phyloP scores from a whole-genome alignment of 2,113 vertebrate species.

The Blennius ocellaris region DNA sequence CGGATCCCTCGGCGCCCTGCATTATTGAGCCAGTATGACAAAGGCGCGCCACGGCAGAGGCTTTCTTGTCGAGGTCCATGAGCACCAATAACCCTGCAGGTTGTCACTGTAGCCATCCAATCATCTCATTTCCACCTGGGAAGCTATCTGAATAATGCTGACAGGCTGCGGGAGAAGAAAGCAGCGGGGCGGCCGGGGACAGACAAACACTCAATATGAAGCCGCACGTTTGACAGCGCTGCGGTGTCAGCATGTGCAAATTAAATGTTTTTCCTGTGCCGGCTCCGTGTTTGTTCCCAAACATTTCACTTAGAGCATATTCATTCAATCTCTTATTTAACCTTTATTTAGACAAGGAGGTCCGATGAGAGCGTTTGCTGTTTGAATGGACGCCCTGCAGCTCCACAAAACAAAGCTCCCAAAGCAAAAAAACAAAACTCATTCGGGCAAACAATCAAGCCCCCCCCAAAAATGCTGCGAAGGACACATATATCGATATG shows the following conservation, averaged over 20 bases:
- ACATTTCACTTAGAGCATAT: neutral
- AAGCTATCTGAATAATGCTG: conserved; percentile 12
- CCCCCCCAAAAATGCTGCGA: neutral
- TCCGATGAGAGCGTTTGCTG: neutral
- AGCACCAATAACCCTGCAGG: conserved; percentile 9
- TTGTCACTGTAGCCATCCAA: conserved; percentile 17
- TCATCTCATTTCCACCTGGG: conserved; percentile 43
- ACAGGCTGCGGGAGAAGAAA: conserved; percentile 4
- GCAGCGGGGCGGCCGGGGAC: neutral
- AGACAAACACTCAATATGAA: neutral
- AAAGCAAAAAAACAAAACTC: conserved; percentile 18
- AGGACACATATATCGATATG: conserved; percentile 1
- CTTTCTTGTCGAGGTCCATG: neutral
- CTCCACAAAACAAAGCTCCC: conserved; percentile 9
- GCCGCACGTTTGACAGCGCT: neutral
- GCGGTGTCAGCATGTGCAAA: conserved; percentile 7
- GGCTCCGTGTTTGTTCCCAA: neutral
- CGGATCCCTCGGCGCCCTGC: conserved; percentile 1
- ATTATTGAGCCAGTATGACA: neutral
- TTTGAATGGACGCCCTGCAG: neutral
- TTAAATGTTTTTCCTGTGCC: conserved; percentile 1
- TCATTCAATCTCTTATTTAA: neutral
- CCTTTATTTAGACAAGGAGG: neutral
- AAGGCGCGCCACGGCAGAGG: neutral
- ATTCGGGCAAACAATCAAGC: conserved; percentile 17